Base-by-base conservation (phyloP, 2,888 invertebrate species). In the Branchinecta sandiegonensis region DNA sequence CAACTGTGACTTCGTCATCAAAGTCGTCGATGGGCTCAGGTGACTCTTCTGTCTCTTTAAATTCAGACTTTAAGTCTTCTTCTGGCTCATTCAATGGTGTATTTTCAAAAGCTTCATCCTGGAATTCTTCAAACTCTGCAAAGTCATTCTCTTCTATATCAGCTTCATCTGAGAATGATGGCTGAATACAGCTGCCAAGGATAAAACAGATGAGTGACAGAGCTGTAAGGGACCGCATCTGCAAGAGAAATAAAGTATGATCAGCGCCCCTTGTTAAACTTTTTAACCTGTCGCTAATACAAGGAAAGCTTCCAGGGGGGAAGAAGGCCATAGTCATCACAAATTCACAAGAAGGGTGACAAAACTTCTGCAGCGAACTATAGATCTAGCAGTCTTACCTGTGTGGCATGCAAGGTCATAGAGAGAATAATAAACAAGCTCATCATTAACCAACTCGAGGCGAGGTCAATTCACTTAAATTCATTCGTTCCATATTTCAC, bases 81-180 rank as follows among this genome's bases (percentile, higher is more conserved):
- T 56, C 14, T 56, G 56, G 56, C 17, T n/a, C 14, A 17, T 17
- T 56, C 1, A 56, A 14, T n/a, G 56, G 56, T 56, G 56, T 56
- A 8, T 56, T 17, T 56, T 56, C 56, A 10, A 56, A 56, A 14
- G 56, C 65, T 66, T 69, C 71, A 65, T 85, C 85, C 75, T 88
- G 88, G 77, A 90, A 87, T 76, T 92, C 89, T 78, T 91, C 91
- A 79, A 94, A 94, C 79, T 94, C 94, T 0, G 94, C 94, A 81
- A 95, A 95, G 75, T 94, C 94, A 81, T 92, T 91, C 76, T 93
- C 92, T 73, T 87, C 86, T 12, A 79, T 76, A 70, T 77, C 76
- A 37, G 37, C 37, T 6, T 4, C 37, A 37, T 5, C 37, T 5
- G 37, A 37, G 37, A 37, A 37, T 37, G 37, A 37, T 37, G 37